Percentiles rank a stretch among this genome's conserved stretches.
Conservation (phyloP, 2,113 vertebrate species). For the Thalassoma bifasciatum region DNA sequence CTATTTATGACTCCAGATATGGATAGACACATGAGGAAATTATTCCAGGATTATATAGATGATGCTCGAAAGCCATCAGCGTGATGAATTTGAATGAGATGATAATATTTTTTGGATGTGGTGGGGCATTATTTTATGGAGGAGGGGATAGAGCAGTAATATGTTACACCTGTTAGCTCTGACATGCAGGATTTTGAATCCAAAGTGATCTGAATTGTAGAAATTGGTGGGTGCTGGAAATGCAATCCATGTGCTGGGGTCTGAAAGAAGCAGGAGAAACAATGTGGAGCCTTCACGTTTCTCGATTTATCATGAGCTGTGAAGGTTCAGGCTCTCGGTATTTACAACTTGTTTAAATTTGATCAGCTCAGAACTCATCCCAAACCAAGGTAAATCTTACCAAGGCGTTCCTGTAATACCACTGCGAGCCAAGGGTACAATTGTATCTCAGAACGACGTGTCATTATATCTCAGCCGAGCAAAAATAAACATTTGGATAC, state of each 20-base stretch:
- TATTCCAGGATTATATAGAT: conserved; percentile 72
- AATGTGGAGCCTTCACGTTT: conserved; percentile 15
- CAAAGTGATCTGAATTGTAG: conserved; percentile 61
- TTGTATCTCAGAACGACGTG: conserved; percentile 72
- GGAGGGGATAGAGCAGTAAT: conserved; percentile 53
- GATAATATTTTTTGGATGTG: conserved; percentile 65
- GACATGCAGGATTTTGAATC: conserved; percentile 63
- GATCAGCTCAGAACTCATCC: conserved; percentile 51
- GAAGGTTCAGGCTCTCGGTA: conserved; percentile 22
- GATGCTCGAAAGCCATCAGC: conserved; percentile 68
- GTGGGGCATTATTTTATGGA: conserved; percentile 58
- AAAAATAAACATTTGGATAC: conserved; percentile 82
- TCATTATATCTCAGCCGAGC: conserved; percentile 73
- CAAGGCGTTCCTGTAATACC: conserved; percentile 39
- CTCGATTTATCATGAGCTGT: conserved; percentile 32
- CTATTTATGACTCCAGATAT: conserved; percentile 61
- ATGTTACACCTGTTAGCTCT: conserved; percentile 68
- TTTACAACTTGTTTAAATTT: conserved; percentile 60
- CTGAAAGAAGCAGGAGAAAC: conserved; percentile 16
- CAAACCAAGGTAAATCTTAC: conserved; percentile 56
- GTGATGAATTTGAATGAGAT: conserved; percentile 78
- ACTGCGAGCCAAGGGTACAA: conserved; percentile 64
- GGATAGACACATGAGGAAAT: conserved; percentile 52
- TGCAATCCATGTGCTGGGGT: conserved; percentile 11
- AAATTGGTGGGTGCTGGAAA: conserved; percentile 26